These are phyloP conservation scores for Prorops nasuta DNA, from an alignment of 1,140 invertebrate genomes.

Conservation along the genomic window DNA sequence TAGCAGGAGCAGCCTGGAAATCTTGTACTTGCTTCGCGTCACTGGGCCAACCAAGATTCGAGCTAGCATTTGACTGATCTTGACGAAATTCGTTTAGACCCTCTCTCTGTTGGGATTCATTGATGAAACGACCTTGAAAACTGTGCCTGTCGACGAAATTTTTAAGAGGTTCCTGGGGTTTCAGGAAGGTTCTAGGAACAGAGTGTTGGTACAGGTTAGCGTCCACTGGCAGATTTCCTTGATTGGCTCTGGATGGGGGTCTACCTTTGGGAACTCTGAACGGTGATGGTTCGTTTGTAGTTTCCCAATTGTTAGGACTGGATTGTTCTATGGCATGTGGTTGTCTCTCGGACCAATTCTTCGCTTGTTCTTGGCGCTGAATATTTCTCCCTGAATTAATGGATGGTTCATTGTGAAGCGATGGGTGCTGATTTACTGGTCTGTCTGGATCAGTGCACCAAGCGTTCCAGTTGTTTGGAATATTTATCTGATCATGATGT, in stretches of 20 bases:
- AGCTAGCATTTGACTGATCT: constrained; percentile 26
- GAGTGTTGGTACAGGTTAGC: constrained; percentile 34
- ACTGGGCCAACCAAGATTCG: constrained; percentile 37
- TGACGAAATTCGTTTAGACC: constrained; percentile 35
- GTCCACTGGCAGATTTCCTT: constrained; percentile 34
- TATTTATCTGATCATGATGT: too few relatives aligned
- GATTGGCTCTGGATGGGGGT: constrained; percentile 60
- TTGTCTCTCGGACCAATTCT: constrained; percentile 28
- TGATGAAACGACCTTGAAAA: constrained; percentile 14
- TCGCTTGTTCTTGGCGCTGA: constrained; percentile 14
- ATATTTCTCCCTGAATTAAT: constrained; percentile 16
- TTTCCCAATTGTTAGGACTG: constrained; percentile 34
- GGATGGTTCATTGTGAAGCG: constrained; percentile 16
- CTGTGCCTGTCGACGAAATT: constrained; percentile 29
- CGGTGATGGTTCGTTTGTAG: constrained; percentile 54
- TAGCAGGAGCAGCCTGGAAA: constrained; percentile 40
- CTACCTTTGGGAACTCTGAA: constrained; percentile 67
- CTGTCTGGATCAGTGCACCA: too few relatives aligned
- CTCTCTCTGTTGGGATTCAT: constrained; percentile 23
- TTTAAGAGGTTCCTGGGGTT: constrained; percentile 47
- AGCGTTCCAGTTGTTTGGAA: too few relatives aligned
- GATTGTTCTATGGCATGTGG: constrained; percentile 28
- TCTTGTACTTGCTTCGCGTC: constrained; percentile 51
- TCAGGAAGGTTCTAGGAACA: constrained; percentile 42
- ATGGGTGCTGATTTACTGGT: constrained; percentile 18